Percentiles rank a stretch among this genome's conserved stretches.
Evolutionary conservation across 2,113 vertebrate species (phyloP).

Genomic region (Podiceps cristatus): DNA sequence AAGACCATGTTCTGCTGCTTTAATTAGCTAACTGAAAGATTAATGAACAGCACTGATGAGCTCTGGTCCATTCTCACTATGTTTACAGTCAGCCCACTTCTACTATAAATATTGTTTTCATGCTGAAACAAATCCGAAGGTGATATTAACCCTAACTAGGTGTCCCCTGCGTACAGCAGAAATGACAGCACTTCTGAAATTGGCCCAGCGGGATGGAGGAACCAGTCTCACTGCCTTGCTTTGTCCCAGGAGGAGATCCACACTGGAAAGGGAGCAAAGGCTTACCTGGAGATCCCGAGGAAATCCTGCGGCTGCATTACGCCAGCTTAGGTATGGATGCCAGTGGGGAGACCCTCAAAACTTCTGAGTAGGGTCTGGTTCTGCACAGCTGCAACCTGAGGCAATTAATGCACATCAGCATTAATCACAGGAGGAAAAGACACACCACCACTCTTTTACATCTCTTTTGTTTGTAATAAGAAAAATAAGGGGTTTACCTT

Average conservation of each 20-base stretch:
- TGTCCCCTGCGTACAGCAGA: not conserved
- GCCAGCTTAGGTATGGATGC: not conserved
- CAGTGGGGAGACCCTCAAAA: not conserved
- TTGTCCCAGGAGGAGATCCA: not conserved
- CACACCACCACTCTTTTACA: rapidly evolving
- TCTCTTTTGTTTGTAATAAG: not conserved
- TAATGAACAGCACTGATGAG: not conserved
- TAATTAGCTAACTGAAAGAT: not conserved
- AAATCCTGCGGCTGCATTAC: not conserved
- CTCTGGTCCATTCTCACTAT: not conserved
- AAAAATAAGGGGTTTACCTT: not conserved
- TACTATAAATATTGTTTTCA: not conserved
- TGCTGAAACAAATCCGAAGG: not conserved
- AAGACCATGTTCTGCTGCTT: not conserved
- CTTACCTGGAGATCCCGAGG: not conserved
- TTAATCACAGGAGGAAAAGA: not conserved
- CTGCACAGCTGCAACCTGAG: not conserved
- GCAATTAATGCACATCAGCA: not conserved
- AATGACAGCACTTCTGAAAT: not conserved
- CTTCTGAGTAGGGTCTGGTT: not conserved
- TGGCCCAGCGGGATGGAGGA: not conserved
- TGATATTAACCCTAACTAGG: not conserved
- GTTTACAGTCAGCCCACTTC: not conserved
- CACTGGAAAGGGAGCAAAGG: not conserved
- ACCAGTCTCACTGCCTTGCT: not conserved